Conservation (phyloP, 2,888 invertebrate genomes). For the Psylliodes chrysocephalus region DNA sequence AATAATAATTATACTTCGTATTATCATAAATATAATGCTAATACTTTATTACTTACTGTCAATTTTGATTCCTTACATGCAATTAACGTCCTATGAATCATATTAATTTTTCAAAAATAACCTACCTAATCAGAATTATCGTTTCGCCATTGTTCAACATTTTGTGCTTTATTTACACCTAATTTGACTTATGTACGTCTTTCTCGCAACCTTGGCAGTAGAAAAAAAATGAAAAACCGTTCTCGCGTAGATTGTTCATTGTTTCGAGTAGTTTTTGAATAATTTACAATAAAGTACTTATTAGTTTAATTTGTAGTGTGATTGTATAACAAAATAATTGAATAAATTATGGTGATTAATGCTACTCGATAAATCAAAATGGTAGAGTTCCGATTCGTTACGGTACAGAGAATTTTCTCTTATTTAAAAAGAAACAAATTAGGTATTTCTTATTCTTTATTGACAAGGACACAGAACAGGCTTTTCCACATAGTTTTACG, state of each 20-base stretch:
- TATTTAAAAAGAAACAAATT: too few relatives aligned
- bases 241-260: constrained; percentile 13
- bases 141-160: neutral
- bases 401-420: too few relatives aligned
- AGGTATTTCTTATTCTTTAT: too few relatives aligned
- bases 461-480: too few relatives aligned
- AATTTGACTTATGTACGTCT: constrained; percentile 1
- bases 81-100: neutral
- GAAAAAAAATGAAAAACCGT: neutral
- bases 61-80: neutral
- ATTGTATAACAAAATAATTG: neutral
- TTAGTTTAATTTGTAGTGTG: constrained; percentile 1
- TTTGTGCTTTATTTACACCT: constrained; percentile 2
- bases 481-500: too few relatives aligned
- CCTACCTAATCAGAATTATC: neutral
- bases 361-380: neutral
- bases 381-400: too few relatives aligned
- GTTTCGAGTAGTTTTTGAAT: constrained; percentile 3
- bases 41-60: neutral
- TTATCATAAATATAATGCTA: too few relatives aligned
- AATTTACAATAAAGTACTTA: neutral
- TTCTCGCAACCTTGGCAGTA: neutral
- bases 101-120: neutral
- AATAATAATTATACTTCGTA: too few relatives aligned
- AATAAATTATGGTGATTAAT: neutral